phyloP scores from a whole-genome alignment of 2,113 vertebrate genomes.

The Aplodontia rufa region DNA sequence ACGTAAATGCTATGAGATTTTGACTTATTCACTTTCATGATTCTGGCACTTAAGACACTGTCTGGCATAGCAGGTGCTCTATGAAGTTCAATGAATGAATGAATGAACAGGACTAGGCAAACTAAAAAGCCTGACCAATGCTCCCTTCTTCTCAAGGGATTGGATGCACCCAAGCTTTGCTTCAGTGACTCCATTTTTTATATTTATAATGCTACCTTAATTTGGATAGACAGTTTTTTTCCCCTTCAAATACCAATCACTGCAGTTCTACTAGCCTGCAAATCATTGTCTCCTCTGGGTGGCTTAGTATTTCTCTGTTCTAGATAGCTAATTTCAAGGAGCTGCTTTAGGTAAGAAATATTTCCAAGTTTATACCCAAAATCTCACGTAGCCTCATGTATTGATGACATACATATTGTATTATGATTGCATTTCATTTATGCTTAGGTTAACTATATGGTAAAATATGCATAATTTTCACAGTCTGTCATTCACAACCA shows the following conservation, averaged over 20 bases:
- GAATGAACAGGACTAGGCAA: not conserved
- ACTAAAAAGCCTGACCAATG: not conserved
- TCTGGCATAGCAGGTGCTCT: not conserved
- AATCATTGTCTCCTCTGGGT: not conserved
- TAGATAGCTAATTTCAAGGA: slow-evolving; percentile 6
- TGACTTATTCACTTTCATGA: not conserved
- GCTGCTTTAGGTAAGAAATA: not conserved
- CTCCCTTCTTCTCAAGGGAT: not conserved
- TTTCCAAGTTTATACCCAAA: not conserved
- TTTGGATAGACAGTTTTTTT: not conserved
- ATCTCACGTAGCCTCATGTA: not conserved
- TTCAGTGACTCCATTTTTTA: not conserved
- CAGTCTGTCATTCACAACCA: not conserved
- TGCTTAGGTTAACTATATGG: not conserved
- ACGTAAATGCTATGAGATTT: not conserved
- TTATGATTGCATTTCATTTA: not conserved
- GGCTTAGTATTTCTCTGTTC: not conserved
- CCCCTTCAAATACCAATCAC: not conserved
- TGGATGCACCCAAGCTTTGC: not conserved
- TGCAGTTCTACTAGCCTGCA: not conserved
- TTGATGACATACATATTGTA: not conserved
- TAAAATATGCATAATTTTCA: not conserved
- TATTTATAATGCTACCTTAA: not conserved
- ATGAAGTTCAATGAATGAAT: not conserved
- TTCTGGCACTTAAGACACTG: not conserved